Evolutionary conservation across 2,888 invertebrate genomes (phyloP), one percentile per base, ranked within the genome.

Genomic region (Hydraecia micacea): DNA sequence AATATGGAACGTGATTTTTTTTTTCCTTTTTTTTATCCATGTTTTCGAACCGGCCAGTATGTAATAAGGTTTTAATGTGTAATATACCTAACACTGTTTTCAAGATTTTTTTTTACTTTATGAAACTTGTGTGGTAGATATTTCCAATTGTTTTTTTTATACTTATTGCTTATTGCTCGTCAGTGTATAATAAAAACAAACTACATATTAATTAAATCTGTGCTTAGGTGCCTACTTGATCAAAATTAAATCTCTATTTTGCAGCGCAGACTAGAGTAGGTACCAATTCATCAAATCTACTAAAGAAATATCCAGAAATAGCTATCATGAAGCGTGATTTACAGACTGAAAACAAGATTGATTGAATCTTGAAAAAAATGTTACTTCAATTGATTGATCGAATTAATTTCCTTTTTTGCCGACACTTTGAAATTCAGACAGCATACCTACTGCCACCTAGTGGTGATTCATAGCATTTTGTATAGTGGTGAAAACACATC

Each of bases 401-500:
- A 67, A 46, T 75, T 49, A 6, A 77, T 75, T 85, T 71, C 7
- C 66, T 71, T 83, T 84, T 82, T 84, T 85, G 66, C 62, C 0
- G 5, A 11, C n/a, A 25, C n/a, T 18, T 63, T 32, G 39, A 69
- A 60, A 70, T 25, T 39, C 5, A 73, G 28, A 66, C 65, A 21
- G 28, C 55, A 4, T 25, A n/a, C 9, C 55, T 25, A 55, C 25
- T 25, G 55, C 25, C 25, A 55, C 1, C 55, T 55, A 55, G 55
- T 25, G 32, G 21, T 84, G 72, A 81, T 46, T 81, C 65, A 69
- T 72, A n/a, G 63, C 28, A 65, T 39, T 74, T 69, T 46, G 36
- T 36, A 36, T 18, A 25, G 13, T 32, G 7, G n/a, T 18, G 32
- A 71, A 66, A 52, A 21, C 11, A n/a, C 9, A 32, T 32, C 18